Percentiles rank a stretch among this genome's conserved stretches.
These are phyloP conservation scores for Ariopsis seemanni DNA, from an alignment of 2,113 vertebrate genomes.

Conservation along the genomic window DNA sequence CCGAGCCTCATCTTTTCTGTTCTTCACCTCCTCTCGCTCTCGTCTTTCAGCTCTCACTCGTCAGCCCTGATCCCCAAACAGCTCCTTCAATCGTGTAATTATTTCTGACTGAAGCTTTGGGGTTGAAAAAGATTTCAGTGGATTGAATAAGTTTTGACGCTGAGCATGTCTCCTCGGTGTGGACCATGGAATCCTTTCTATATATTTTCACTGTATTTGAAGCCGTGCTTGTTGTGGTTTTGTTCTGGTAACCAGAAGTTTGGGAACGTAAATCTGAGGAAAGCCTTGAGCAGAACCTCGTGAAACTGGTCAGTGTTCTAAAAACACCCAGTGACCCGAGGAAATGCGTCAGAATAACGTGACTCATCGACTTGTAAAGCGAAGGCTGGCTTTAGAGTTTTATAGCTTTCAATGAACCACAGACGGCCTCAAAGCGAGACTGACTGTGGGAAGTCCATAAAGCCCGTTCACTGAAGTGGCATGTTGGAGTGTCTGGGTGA, in stretches of 20 bases:
- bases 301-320: not conserved
- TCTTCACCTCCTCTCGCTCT: not conserved
- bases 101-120: not conserved
- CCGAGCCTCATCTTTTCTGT: not conserved
- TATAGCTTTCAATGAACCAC: slow-evolving; percentile 25
- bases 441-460: slow-evolving; percentile 22
- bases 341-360: slow-evolving; percentile 13
- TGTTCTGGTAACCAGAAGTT: not conserved
- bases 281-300: not conserved
- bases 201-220: not conserved
- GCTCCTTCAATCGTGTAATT: not conserved
- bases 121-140: not conserved
- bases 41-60: not conserved
- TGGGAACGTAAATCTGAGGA: not conserved
- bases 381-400: slow-evolving; percentile 18
- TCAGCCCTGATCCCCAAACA: not conserved
- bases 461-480: slow-evolving; percentile 1
- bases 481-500: not conserved
- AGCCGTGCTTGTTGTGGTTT: not conserved
- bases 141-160: not conserved
- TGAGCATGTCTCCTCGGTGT: not conserved
- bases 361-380: slow-evolving; percentile 38
- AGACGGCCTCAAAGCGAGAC: slow-evolving; percentile 10
- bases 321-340: slow-evolving; percentile 4
- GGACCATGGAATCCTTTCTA: not conserved